Base-by-base conservation (phyloP, 2,888 invertebrate genomes). In the Yponomeuta evonymella region DNA sequence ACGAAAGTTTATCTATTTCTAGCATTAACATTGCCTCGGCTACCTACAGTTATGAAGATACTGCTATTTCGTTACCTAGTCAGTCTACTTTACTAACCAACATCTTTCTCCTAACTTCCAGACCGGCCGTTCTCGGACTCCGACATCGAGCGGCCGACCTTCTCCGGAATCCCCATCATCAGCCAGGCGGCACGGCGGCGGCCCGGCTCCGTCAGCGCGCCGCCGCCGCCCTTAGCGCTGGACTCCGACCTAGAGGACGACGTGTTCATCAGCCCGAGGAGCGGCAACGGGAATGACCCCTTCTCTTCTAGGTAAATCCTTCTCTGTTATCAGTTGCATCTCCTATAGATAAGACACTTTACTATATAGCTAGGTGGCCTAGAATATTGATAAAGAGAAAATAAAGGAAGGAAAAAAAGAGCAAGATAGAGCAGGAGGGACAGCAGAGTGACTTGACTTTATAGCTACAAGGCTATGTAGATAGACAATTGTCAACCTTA, bases 201-300 rank as follows among this genome's bases (percentile, higher is more conserved):
- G 30, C 70, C 70, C 29, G 64, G 64, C 6, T 64, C 70, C 9
- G 29, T 51, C 10, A 33, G 66, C 66, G 87, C 89, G 0, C 87
- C 88, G 0, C 89, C 90, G 0, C 90, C 90, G 0, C 81, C 88
- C 2, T 81, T 90, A 12, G 86, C 83, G 75, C 80, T 90, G 74
- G 90, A 91, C 76, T 81, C 86, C 2, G 58, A 91, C 67, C 75
- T 90, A 1, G 92, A 92, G n/a, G 92, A 92, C 72, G 92, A 92
- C 73, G 92, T 91, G n/a, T 91, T 92, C 80, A 79, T 84, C 75
- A 83, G 83, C 71, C 89, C 90, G 0, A 76, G 90, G 69, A 80
- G 82, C 2, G 88, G 88, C 72, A 83, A 83, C 65, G 84, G 83
- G 1, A 91, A 89, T 75, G 91, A 91, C 71, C 82, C 86, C 1